Conservation (phyloP, 2,888 invertebrate species). For the Nudaria mundana region DNA sequence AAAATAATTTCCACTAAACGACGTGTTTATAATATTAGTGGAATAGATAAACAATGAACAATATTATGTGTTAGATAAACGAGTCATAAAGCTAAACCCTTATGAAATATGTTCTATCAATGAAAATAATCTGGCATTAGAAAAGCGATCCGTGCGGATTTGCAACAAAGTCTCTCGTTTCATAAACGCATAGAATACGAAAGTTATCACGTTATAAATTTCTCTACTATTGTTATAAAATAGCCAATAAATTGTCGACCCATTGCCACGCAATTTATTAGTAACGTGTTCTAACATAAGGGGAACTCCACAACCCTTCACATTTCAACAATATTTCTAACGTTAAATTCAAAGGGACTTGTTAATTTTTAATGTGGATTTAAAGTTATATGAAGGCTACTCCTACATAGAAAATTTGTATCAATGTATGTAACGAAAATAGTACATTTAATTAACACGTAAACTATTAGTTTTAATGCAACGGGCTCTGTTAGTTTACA, state of each 20-base stretch:
- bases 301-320: conserved; percentile 50
- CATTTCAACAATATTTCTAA: conserved; percentile 16
- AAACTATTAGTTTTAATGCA: no score
- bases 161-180: conserved; percentile 45
- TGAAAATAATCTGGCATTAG: conserved; percentile 19
- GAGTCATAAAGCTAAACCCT: conserved; percentile 2
- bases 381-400: conserved; percentile 5
- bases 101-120: conserved; percentile 18
- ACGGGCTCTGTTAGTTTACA: no score
- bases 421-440: no score
- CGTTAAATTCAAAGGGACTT: conserved; percentile 10
- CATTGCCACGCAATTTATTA: conserved; percentile 36
- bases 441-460: no score
- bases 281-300: conserved; percentile 27
- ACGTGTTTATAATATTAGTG: no score
- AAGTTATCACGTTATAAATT: conserved; percentile 77
- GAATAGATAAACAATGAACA: not conserved
- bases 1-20: no score
- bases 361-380: conserved; percentile 16
- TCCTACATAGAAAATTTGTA: no score
- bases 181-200: conserved; percentile 55
- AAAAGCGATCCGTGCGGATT: conserved; percentile 36
- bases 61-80: not conserved
- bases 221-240: conserved; percentile 61
- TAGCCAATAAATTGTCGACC: conserved; percentile 75